phyloP scores from a whole-genome alignment of 2,113 vertebrate genomes.

The Panurus biarmicus region DNA sequence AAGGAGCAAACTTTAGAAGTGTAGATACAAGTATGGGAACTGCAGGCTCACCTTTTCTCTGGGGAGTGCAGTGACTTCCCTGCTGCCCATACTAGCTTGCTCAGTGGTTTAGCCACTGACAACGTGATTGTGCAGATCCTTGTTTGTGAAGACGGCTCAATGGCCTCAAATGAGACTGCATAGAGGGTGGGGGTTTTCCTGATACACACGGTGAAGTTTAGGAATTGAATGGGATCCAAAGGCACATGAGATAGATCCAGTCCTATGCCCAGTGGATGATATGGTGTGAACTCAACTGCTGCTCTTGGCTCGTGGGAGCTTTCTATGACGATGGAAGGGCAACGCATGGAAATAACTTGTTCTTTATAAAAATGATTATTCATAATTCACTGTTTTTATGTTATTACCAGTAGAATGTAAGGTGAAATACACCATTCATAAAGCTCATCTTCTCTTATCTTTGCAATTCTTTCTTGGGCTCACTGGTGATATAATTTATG shows the following conservation, averaged over 20 bases:
- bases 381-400: background rate
- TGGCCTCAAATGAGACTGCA: background rate
- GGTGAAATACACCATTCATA: background rate
- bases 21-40: background rate
- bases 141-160: background rate
- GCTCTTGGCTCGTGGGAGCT: background rate
- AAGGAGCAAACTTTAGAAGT: background rate
- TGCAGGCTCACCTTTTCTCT: background rate
- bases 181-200: background rate
- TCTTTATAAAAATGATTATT: background rate
- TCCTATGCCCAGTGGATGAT: background rate
- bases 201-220: background rate
- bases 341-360: background rate
- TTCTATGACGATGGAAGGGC: background rate
- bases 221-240: background rate
- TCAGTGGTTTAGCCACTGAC: background rate
- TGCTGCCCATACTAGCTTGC: accelerated
- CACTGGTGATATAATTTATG: background rate
- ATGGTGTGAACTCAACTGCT: background rate
- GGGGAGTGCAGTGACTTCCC: background rate
- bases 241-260: accelerated
- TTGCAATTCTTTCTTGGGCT: background rate
- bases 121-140: background rate
- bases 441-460: background rate
- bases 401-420: background rate